These are phyloP conservation scores for Tupaia tana DNA, from an alignment of 2,113 vertebrate species.

Conservation along the genomic window DNA sequence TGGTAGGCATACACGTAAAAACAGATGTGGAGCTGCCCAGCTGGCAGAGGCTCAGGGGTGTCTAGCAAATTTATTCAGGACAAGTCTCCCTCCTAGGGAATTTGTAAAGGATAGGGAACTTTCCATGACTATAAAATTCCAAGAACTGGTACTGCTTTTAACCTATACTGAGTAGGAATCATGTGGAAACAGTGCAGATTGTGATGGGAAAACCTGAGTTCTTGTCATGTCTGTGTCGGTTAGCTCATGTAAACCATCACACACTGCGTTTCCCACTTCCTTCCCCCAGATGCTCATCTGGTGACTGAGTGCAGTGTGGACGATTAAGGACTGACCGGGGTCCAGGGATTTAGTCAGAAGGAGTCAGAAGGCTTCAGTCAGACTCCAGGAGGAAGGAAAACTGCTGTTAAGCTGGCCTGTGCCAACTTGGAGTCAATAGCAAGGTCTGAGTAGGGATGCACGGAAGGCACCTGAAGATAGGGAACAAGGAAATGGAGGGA, in stretches of 20 bases:
- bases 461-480: neutral
- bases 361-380: neutral
- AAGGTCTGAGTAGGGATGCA: neutral
- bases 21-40: neutral
- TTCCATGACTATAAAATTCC: neutral
- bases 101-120: neutral
- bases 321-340: neutral
- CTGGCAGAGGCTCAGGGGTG: neutral
- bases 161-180: neutral
- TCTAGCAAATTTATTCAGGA: neutral
- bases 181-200: too few species aligned
- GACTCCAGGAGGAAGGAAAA: neutral
- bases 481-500: neutral
- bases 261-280: neutral
- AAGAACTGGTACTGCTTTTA: neutral
- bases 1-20: neutral
- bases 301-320: rapidly evolving
- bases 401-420: neutral
- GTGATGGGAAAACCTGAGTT: neutral
- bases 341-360: neutral
- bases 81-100: neutral
- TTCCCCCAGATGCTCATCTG: neutral
- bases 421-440: neutral
- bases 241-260: neutral
- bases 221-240: neutral